Conservation (phyloP, 2,113 vertebrate genomes). For the Stomatorhinus ivindoensis region DNA sequence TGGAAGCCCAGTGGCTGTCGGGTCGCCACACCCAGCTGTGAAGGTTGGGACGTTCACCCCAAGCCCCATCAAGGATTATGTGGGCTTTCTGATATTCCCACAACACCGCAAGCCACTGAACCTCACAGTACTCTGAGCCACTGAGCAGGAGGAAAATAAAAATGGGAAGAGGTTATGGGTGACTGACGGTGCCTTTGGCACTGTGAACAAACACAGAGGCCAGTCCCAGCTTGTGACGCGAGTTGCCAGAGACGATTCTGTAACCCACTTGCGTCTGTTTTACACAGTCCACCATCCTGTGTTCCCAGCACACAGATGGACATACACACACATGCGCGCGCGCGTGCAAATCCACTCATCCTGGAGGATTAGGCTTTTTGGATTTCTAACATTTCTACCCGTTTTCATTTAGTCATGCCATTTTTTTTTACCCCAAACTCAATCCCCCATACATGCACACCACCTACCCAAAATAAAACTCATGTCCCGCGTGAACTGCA, state of each 20-base stretch:
- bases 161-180: not conserved
- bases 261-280: not conserved
- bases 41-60: not conserved
- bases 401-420: not conserved
- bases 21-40: not conserved
- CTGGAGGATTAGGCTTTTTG: not conserved
- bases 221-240: not conserved
- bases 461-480: too few relatives aligned
- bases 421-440: not conserved
- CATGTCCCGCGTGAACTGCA: too few relatives aligned
- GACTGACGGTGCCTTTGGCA: not conserved
- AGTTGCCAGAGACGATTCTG: not conserved
- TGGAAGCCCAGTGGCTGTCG: not conserved
- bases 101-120: not conserved
- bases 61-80: not conserved
- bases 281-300: not conserved
- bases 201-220: not conserved
- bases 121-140: not conserved
- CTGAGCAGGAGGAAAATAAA: not conserved
- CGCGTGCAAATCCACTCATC: not conserved
- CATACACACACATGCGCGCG: not conserved
- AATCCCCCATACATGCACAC: not conserved
- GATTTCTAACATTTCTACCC: not conserved
- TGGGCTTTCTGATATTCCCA: not conserved
- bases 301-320: not conserved